Percentiles rank a stretch among this genome's conserved stretches.
Evolutionary conservation across 2,797 vertebrate genomes (phyloP).

Genomic region (Gymnopithys bicolor): DNA sequence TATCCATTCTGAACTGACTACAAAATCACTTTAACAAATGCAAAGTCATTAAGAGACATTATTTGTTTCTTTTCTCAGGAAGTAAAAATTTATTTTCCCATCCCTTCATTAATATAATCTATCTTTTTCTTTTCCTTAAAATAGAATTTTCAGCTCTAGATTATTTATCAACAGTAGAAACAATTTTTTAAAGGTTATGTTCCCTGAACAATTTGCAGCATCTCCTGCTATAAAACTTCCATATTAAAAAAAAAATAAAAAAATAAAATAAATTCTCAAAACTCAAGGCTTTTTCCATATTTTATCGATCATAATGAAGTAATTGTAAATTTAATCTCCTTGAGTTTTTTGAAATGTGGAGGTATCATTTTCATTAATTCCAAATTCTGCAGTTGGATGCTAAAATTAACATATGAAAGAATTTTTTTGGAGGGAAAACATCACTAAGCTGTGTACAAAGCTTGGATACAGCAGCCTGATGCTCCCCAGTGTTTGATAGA

Average conservation of each 20-base stretch:
- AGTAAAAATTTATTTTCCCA: not conserved
- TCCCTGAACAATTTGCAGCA: not conserved
- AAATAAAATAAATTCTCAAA: not conserved
- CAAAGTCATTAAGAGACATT: not conserved
- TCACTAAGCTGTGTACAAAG: not conserved
- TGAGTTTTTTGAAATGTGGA: not conserved
- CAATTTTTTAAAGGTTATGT: not conserved
- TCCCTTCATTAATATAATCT: not conserved
- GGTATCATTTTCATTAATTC: not conserved
- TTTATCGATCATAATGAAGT: not conserved
- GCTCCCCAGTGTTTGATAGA: rapidly evolving
- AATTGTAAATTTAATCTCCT: not conserved
- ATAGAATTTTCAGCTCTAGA: not conserved
- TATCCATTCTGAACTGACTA: not conserved
- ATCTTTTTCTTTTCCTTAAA: not conserved
- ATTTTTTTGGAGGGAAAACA: not conserved
- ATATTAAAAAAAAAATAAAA: not conserved
- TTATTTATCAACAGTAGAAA: not conserved
- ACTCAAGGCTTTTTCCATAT: rapidly evolving
- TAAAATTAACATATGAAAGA: not conserved
- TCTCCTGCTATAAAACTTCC: not conserved
- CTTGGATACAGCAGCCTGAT: not conserved
- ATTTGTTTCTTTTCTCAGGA: constrained; percentile 4
- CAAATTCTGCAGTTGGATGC: not conserved
- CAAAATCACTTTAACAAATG: constrained; percentile 14